Conservation (phyloP, 2,888 invertebrate genomes). For the Chironomus riparius region DNA sequence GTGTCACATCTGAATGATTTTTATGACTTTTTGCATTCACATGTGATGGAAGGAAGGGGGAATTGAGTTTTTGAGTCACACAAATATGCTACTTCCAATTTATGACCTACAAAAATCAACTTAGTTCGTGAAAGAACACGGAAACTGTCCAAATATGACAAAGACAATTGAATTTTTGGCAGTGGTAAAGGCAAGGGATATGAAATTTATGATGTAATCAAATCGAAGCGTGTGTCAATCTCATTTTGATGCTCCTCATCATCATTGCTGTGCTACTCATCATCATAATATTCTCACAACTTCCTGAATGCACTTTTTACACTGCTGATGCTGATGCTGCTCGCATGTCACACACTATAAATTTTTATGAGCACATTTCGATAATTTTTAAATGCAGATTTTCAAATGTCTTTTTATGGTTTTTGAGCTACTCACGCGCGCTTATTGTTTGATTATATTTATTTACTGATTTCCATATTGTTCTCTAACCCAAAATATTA, state of each 20-base stretch:
- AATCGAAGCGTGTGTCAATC: constrained; percentile 25
- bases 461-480: constrained; percentile 3
- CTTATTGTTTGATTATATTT: background rate
- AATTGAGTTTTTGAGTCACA: background rate
- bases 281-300: constrained; percentile 7
- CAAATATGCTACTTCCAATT: background rate
- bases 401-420: background rate
- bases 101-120: too few species aligned
- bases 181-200: background rate
- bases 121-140: background rate
- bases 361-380: constrained; percentile 22
- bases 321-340: too few species aligned
- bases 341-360: constrained; percentile 24
- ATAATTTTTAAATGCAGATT: constrained; percentile 12
- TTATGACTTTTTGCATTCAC: constrained; percentile 10
- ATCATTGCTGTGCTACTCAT: too few species aligned
- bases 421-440: constrained; percentile 1
- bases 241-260: constrained; percentile 4
- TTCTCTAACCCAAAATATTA: constrained; percentile 3
- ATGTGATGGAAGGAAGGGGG: background rate
- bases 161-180: background rate
- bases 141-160: background rate
- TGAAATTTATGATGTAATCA: constrained; percentile 27
- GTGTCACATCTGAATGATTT: constrained; percentile 24
- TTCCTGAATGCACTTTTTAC: background rate